Base-by-base conservation (phyloP, 2,797 vertebrate species). In the Molossus molossus region DNA sequence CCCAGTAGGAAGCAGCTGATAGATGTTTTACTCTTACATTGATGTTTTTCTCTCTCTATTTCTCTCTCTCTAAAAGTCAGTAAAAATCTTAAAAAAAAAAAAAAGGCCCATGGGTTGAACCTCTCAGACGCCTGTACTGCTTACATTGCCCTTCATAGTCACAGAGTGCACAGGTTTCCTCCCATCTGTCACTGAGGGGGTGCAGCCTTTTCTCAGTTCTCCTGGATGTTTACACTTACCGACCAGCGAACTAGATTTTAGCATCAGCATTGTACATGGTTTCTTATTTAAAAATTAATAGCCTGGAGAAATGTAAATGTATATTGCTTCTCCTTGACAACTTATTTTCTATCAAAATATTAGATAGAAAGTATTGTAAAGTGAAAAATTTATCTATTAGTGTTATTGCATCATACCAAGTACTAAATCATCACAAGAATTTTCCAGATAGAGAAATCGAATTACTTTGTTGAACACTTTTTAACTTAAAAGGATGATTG, bases 401-500 rank as follows among this genome's bases (percentile, higher is more conserved):
- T 64, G 70, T 79, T 88, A 10, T 85, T 64, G 9, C 33, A 4
- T 67, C 17, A 40, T 82, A 9, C 9, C 45, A 94, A 69, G 58
- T 70, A 48, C 27, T 87, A 76, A 84, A 27, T 79, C 86, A 89
- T 25, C n/a, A 21, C 0, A 14, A 65, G 15, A 60, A 29, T 83
- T 79, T 91, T 94, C 1, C 53, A 65, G 65, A 93, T 83, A 57
- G 80, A 83, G 48, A 69, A 33, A 1, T 86, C 9, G 18, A 84
- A 91, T 94, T 95, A 76, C 60, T 45, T 96, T 97, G 87, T 0
- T 0, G 23, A 84, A 55, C 25, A 48, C 2, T 25, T 92, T 97
- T 96, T 89, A 97, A 50, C 13, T 81, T 92, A 55, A 87, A 67
- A 67, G 33, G 90, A 93, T 72, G 97, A 94, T 73, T 86, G 4